Conservation (phyloP, 2,113 vertebrate genomes). For the Cercocebus atys region DNA sequence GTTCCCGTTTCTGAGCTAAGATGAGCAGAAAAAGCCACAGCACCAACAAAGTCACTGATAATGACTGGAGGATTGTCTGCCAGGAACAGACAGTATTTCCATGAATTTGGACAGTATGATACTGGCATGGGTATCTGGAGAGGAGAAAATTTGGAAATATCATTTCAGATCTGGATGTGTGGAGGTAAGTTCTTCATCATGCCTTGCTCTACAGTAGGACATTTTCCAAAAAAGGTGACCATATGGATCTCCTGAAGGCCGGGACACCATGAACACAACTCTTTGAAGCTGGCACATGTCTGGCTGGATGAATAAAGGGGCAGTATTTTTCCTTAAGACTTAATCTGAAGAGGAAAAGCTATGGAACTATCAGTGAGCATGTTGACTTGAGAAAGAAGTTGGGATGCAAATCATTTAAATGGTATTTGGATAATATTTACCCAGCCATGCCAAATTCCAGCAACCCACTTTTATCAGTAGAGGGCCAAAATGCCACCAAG, state of each 20-base stretch:
- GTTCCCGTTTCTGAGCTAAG: not conserved
- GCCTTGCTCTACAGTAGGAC: constrained; percentile 96
- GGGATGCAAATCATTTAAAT: constrained; percentile 93
- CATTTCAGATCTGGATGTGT: constrained; percentile 99
- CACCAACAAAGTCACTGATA: constrained; percentile 88
- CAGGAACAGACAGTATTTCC: constrained; percentile 95
- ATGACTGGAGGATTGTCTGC: constrained; percentile 99
- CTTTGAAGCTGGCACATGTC: constrained; percentile 93
- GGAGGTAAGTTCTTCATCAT: constrained; percentile 94
- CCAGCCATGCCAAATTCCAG: constrained; percentile 91
- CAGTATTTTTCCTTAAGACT: constrained; percentile 95
- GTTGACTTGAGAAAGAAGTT: constrained; percentile 88
- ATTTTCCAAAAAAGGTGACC: constrained; percentile 97
- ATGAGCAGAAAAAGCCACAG: not conserved
- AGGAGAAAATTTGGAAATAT: constrained; percentile 98
- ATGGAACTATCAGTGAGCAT: constrained; percentile 92
- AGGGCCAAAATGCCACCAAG: constrained; percentile 89
- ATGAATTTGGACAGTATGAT: constrained; percentile 94
- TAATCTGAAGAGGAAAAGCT: constrained; percentile 89
- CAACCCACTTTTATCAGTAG: constrained; percentile 92
- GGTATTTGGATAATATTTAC: constrained; percentile 96
- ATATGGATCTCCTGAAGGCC: constrained; percentile 94
- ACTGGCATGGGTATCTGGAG: constrained; percentile 98
- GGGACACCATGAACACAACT: constrained; percentile 98
- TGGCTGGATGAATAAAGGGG: constrained; percentile 99